Conservation (phyloP, 2,797 vertebrate species). For the Ficedula albicollis region DNA sequence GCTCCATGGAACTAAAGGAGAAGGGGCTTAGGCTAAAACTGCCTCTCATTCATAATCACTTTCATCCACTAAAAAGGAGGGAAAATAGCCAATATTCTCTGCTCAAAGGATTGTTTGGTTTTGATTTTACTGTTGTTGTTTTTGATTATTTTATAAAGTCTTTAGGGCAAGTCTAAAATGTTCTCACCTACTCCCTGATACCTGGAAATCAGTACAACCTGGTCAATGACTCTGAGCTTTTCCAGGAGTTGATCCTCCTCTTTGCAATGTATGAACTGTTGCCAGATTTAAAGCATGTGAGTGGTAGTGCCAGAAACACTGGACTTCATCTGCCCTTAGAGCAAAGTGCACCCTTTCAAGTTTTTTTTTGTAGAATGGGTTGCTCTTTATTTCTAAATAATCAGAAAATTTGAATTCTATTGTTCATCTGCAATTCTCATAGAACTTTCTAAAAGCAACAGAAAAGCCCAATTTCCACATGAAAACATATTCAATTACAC, state of each 20-base stretch:
- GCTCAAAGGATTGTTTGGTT: background rate
- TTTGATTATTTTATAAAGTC: background rate
- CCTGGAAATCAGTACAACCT: background rate
- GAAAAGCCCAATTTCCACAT: background rate
- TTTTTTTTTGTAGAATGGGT: background rate
- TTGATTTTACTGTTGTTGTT: background rate
- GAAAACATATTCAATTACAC: background rate
- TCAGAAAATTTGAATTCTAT: background rate
- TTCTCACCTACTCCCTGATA: background rate
- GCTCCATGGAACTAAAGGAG: background rate
- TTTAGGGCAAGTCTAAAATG: background rate
- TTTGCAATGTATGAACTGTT: background rate
- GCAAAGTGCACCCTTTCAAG: background rate
- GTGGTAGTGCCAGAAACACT: background rate
- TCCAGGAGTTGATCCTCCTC: background rate
- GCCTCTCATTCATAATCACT: background rate
- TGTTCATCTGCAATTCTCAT: background rate
- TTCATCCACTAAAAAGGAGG: background rate
- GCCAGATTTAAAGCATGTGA: background rate
- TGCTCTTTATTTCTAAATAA: background rate
- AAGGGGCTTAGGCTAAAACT: background rate
- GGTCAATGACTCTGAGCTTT: background rate
- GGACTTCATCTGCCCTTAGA: background rate
- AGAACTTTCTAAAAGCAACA: background rate
- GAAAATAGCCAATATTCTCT: constrained; percentile 22